These are phyloP conservation scores for Hyposoter dolosus DNA, from an alignment of 2,888 invertebrate genomes.

Conservation along the genomic window DNA sequence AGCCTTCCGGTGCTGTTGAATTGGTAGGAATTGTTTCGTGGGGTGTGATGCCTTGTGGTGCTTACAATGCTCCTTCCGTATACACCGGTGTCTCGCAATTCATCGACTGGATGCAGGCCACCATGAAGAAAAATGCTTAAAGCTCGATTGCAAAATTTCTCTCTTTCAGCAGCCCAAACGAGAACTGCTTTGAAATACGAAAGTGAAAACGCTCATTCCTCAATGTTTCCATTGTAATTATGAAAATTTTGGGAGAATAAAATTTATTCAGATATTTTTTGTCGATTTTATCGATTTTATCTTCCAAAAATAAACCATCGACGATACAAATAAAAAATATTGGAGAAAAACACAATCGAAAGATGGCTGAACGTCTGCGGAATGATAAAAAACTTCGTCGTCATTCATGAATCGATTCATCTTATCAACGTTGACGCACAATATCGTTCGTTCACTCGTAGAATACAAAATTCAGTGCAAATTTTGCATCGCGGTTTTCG, in stretches of 20 bases:
- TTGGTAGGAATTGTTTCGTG: constrained; percentile 87
- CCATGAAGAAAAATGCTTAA: constrained; percentile 2
- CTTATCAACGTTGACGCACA: background rate
- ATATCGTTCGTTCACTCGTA: background rate
- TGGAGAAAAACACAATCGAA: background rate
- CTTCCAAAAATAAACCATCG: background rate
- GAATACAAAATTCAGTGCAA: background rate
- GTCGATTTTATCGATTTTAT: background rate
- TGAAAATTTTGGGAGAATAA: background rate
- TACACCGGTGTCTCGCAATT: constrained; percentile 84
- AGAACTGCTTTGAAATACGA: background rate
- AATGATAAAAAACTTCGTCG: background rate
- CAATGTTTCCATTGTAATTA: background rate
- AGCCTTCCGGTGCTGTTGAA: constrained; percentile 88
- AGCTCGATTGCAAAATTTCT: background rate
- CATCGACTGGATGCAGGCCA: constrained; percentile 82
- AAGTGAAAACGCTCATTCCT: background rate
- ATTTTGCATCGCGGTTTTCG: background rate
- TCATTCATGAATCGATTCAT: background rate
- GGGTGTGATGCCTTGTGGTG: constrained; percentile 84
- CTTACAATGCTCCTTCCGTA: constrained; percentile 82
- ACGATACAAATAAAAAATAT: background rate
- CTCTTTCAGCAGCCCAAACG: background rate
- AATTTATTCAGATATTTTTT: background rate
- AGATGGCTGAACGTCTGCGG: background rate